These are phyloP conservation scores for Vanessa tameamea DNA, from an alignment of 1,140 invertebrate species.

Conservation along the genomic window DNA sequence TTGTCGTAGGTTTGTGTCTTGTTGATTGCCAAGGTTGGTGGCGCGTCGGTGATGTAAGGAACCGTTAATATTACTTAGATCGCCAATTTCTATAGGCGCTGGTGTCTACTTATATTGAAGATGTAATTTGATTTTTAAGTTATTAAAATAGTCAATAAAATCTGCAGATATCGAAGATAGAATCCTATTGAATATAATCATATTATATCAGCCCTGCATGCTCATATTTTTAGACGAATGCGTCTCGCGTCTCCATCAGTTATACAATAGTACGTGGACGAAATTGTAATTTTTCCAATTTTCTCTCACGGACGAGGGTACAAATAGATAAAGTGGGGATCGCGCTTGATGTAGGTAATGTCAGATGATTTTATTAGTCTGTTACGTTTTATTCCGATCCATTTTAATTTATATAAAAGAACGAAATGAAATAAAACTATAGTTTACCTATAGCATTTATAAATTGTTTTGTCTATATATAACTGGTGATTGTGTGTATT, in stretches of 20 bases:
- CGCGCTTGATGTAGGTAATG: constrained; percentile 25
- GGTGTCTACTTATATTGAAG: no score
- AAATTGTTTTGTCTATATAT: no score
- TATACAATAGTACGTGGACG: constrained; percentile 41
- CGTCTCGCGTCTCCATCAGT: constrained; percentile 26
- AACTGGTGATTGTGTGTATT: background rate
- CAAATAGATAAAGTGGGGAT: constrained; percentile 25
- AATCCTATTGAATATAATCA: no score
- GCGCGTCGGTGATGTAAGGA: no score
- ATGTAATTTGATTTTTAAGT: background rate
- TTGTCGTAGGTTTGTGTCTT: no score
- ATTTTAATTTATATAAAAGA: background rate
- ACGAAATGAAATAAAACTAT: no score
- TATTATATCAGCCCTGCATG: background rate
- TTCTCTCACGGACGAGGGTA: constrained; percentile 10
- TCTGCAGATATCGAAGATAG: no score
- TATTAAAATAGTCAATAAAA: background rate
- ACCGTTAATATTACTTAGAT: no score
- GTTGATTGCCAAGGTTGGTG: no score
- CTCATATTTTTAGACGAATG: constrained; percentile 5
- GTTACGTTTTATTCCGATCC: constrained; percentile 5
- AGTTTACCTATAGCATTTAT: no score
- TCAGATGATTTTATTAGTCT: constrained; percentile 20
- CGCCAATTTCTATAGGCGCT: no score
- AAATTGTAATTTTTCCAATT: constrained; percentile 41